Evolutionary conservation across 2,113 vertebrate species (phyloP).

Genomic region (Chaenogobius annularis): DNA sequence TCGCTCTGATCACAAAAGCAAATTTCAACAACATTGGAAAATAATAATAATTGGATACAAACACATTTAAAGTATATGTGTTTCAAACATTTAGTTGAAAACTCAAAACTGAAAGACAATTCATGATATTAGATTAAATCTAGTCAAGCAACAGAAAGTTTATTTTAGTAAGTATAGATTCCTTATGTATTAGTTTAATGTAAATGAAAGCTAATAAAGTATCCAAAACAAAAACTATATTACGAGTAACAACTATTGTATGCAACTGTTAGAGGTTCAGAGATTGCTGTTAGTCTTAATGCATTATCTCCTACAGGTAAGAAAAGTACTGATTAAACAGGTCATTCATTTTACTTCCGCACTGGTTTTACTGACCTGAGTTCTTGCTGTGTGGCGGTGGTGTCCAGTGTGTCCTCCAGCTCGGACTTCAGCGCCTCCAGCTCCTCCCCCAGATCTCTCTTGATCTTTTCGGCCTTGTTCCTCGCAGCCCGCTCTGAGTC

Average conservation of each 20-base stretch:
- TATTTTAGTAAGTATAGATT: background rate
- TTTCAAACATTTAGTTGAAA: background rate
- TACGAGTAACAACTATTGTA: background rate
- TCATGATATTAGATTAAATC: background rate
- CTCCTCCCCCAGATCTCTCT: constrained; percentile 92
- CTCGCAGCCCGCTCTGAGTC: constrained; percentile 87
- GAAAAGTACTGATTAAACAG: background rate
- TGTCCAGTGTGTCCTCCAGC: constrained; percentile 94
- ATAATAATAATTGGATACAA: background rate
- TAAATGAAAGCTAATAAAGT: background rate
- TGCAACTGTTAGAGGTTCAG: background rate
- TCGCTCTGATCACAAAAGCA: constrained; percentile 78
- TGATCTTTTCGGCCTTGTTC: constrained; percentile 92
- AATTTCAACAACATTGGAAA: background rate
- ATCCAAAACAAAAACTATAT: background rate
- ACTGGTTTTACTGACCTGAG: constrained; percentile 79
- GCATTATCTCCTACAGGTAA: no score
- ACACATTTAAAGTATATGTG: background rate
- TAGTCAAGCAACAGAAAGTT: background rate
- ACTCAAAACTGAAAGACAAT: background rate
- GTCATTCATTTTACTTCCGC: background rate
- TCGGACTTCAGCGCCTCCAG: constrained; percentile 94
- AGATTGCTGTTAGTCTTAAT: background rate
- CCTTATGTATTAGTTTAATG: background rate
- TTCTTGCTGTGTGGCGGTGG: constrained; percentile 92